phyloP scores from a whole-genome alignment of 1,140 invertebrate species.

The Heliothis virescens region DNA sequence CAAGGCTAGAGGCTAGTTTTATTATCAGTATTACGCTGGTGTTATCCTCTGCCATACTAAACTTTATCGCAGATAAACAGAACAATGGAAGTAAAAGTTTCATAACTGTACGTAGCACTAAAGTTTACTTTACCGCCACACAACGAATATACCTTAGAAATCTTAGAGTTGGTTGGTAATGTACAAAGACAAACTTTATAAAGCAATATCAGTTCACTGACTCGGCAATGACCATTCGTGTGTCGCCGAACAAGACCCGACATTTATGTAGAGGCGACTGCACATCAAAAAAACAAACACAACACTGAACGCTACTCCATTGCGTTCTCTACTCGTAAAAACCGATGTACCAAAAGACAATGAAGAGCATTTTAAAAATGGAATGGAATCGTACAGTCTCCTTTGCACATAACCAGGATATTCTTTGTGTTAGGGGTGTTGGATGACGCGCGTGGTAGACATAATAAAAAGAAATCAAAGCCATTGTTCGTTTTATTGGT shows the following conservation, averaged over 20 bases:
- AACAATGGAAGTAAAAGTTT: too few relatives aligned
- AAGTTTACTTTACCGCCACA: too few relatives aligned
- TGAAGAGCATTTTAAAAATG: neutral
- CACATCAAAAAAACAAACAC: constrained; percentile 28
- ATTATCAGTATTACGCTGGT: too few relatives aligned
- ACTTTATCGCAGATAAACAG: too few relatives aligned
- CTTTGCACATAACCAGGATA: constrained; percentile 20
- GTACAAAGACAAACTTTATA: too few relatives aligned
- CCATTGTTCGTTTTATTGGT: constrained; percentile 69
- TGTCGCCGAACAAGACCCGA: neutral
- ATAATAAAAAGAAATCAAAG: constrained; percentile 74
- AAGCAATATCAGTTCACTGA: constrained; percentile 4
- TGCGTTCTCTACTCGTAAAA: constrained; percentile 5
- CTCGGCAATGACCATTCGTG: neutral
- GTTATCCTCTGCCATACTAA: too few relatives aligned
- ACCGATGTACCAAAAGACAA: constrained; percentile 5
- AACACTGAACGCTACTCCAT: neutral
- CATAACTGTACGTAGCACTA: too few relatives aligned
- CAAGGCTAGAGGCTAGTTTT: too few relatives aligned
- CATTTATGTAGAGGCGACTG: neutral
- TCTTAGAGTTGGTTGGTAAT: too few relatives aligned
- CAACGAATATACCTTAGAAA: too few relatives aligned
- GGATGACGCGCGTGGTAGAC: constrained; percentile 64
- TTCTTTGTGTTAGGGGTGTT: constrained; percentile 30
- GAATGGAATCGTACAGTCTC: neutral